Evolutionary conservation across 2,113 vertebrate genomes (phyloP).

Genomic region (Corythornis madagascariensis): DNA sequence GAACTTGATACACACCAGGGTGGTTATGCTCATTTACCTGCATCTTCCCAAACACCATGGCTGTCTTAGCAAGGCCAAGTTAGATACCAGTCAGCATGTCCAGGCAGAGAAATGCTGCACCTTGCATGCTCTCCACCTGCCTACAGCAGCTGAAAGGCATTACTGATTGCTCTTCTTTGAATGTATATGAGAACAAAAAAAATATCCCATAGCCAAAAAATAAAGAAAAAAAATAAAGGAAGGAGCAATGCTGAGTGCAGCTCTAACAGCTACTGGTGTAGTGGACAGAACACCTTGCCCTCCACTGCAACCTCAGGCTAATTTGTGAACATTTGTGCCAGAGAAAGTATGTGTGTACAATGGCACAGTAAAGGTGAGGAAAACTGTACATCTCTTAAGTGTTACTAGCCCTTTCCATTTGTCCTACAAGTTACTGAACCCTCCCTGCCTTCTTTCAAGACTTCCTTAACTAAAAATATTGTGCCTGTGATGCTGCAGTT

Average conservation of each 20-base stretch:
- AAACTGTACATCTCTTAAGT: neutral
- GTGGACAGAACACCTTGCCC: neutral
- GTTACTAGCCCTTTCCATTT: neutral
- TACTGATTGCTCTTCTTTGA: neutral
- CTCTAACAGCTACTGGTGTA: neutral
- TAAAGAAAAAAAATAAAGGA: neutral
- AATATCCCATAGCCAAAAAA: neutral
- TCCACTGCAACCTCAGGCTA: neutral
- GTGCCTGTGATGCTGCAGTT: neutral
- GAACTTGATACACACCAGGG: neutral
- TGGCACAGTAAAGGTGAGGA: neutral
- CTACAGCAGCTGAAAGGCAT: neutral
- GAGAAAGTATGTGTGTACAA: neutral
- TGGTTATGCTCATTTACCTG: neutral
- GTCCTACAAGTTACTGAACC: neutral
- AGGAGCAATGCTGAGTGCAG: neutral
- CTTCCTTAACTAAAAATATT: neutral
- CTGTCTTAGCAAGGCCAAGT: neutral
- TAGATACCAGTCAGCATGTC: neutral
- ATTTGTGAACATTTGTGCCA: neutral
- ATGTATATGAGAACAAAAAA: rapidly evolving
- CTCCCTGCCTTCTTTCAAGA: neutral
- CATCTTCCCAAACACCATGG: neutral
- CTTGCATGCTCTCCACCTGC: neutral
- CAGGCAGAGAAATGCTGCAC: neutral